A percentile compares a stretch with the other conserved stretches of the same genome.
phyloP scores from a whole-genome alignment of 2,888 invertebrate genomes.

The Monochamus alternatus region DNA sequence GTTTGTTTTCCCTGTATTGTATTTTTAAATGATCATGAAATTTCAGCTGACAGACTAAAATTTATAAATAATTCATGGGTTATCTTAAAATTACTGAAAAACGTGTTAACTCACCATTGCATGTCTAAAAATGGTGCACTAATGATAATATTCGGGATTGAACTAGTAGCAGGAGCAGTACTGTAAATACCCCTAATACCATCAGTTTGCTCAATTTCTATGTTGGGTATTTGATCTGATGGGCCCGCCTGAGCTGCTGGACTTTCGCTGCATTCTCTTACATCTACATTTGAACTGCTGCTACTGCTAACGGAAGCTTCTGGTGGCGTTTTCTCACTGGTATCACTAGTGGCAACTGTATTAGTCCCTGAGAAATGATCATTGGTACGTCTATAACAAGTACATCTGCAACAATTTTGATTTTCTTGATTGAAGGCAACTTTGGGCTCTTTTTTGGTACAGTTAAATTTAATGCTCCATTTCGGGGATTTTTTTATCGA shows the following conservation, averaged over 20 bases:
- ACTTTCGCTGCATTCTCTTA: constrained; percentile 23
- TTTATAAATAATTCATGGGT: too few species aligned
- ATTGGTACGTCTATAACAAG: constrained; percentile 64
- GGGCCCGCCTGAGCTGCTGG: constrained; percentile 32
- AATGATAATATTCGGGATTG: constrained; percentile 60
- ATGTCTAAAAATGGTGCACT: constrained; percentile 63
- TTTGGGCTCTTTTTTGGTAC: constrained; percentile 65
- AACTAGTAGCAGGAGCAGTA: constrained; percentile 55
- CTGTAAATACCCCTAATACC: constrained; percentile 60
- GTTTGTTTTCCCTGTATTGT: too few species aligned
- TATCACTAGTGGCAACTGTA: constrained; percentile 29
- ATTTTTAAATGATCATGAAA: too few species aligned
- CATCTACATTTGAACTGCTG: constrained; percentile 37
- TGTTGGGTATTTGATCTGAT: constrained; percentile 42
- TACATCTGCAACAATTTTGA: constrained; percentile 66
- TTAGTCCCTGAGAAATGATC: constrained; percentile 58
- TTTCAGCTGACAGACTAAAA: too few species aligned
- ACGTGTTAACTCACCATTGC: constrained; percentile 61
- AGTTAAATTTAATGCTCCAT: constrained; percentile 68
- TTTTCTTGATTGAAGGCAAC: constrained; percentile 56
- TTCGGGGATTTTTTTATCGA: constrained; percentile 65
- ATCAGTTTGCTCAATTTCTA: constrained; percentile 55
- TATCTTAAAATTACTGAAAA: too few species aligned
- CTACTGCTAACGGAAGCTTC: constrained; percentile 26
- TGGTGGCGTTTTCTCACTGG: constrained; percentile 15